Conservation (phyloP, 2,113 vertebrate genomes). For the Todiramphus chloris region DNA sequence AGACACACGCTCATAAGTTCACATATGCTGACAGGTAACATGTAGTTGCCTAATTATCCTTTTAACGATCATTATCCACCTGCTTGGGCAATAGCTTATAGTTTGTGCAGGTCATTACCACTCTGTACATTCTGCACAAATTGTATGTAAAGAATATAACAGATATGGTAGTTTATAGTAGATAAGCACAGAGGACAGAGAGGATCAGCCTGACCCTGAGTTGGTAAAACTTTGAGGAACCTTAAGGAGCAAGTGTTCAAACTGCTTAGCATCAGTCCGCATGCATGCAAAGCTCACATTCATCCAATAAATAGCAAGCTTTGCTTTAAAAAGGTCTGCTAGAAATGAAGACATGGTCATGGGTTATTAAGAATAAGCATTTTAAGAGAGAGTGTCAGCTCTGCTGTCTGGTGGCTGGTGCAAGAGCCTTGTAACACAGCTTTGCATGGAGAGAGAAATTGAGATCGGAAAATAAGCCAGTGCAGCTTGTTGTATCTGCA, state of each 20-base stretch:
- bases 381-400: neutral
- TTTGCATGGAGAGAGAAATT: neutral
- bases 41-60: conserved; percentile 40
- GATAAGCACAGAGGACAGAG: neutral
- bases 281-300: neutral
- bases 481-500: neutral
- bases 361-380: neutral
- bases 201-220: neutral
- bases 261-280: neutral
- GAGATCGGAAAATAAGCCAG: neutral
- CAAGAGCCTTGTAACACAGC: neutral
- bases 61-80: conserved; percentile 26
- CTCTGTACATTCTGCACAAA: conserved; percentile 14
- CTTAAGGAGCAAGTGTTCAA: neutral
- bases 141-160: neutral
- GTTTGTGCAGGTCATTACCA: conserved; percentile 38
- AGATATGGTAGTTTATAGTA: neutral
- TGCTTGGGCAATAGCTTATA: conserved; percentile 26
- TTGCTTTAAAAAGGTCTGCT: neutral
- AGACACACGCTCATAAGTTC: conserved; percentile 34
- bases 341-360: neutral
- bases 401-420: neutral
- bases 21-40: conserved; percentile 42
- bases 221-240: neutral
- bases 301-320: neutral